phyloP scores from a whole-genome alignment of 2,113 vertebrate species.

The Donacobius atricapilla region DNA sequence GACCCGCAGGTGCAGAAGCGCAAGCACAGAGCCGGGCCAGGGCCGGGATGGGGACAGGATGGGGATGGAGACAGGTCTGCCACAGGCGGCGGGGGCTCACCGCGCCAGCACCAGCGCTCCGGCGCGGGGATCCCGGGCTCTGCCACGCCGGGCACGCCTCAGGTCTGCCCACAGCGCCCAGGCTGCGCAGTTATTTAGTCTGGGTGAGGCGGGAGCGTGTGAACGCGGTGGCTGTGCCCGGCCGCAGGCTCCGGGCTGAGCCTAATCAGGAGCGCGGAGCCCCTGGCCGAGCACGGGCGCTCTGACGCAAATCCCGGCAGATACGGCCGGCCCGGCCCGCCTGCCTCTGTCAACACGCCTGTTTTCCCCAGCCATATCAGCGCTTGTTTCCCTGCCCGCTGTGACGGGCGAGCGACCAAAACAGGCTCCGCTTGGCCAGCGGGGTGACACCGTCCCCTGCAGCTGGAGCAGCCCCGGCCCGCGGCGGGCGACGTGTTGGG shows the following conservation, averaged over 20 bases:
- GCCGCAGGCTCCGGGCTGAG: neutral
- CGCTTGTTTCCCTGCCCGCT: neutral
- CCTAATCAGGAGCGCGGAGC: neutral
- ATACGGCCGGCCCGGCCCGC: neutral
- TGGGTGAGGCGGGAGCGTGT: neutral
- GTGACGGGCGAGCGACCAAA: neutral
- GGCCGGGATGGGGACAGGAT: neutral
- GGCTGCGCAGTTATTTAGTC: slow-evolving; percentile 30
- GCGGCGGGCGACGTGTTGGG: rapidly evolving
- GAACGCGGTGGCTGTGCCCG: neutral
- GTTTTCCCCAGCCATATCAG: slow-evolving; percentile 23
- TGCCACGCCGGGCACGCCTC: neutral
- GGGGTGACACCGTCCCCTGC: neutral
- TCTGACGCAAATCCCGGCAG: slow-evolving; percentile 43
- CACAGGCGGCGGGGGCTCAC: rapidly evolving
- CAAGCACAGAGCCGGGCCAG: neutral
- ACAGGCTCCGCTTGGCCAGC: rapidly evolving
- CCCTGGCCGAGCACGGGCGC: neutral
- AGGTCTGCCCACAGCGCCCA: neutral
- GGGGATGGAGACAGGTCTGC: neutral
- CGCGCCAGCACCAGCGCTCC: rapidly evolving
- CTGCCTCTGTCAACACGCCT: neutral
- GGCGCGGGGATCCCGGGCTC: neutral
- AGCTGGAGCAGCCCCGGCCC: neutral
- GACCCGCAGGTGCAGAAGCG: rapidly evolving